Percentiles rank a stretch among this genome's conserved stretches.
These are phyloP conservation scores for Euglossa dilemma DNA, from an alignment of 1,140 invertebrate species.

Conservation along the genomic window DNA sequence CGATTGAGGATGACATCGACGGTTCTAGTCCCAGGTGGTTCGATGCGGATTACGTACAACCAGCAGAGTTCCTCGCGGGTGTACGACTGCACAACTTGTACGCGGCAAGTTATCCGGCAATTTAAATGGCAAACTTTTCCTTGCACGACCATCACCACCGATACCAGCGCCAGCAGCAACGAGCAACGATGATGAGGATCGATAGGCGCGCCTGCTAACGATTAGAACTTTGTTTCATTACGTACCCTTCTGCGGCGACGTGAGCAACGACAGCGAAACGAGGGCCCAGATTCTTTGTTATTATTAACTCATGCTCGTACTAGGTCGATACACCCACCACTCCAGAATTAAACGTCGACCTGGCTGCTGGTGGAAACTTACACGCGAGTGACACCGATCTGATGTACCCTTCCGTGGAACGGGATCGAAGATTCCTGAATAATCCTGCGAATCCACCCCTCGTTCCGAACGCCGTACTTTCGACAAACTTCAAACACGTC, in stretches of 20 bases:
- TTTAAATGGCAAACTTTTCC: constrained; percentile 59
- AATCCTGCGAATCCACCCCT: neutral
- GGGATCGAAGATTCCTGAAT: constrained; percentile 17
- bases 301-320: constrained; percentile 59
- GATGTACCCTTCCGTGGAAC: neutral
- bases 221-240: constrained; percentile 69
- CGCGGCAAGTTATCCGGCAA: constrained; percentile 46
- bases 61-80: constrained; percentile 9
- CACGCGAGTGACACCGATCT: constrained; percentile 43
- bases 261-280: constrained; percentile 52
- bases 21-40: constrained; percentile 6
- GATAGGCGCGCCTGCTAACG: constrained; percentile 50
- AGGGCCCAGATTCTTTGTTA: constrained; percentile 63
- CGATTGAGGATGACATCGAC: constrained; percentile 45
- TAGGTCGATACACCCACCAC: constrained; percentile 60
- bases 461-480: neutral
- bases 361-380: constrained; percentile 28
- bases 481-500: no score
- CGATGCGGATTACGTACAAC: constrained; percentile 31
- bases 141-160: neutral
- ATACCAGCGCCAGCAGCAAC: constrained; percentile 6
- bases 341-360: constrained; percentile 53
- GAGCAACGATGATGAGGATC: constrained; percentile 47
- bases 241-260: constrained; percentile 51
- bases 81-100: constrained; percentile 21